These are phyloP conservation scores for Rhopilema esculentum DNA, from an alignment of 30 jellyfish, hydroid and myxozoan genomes.

Conservation along the genomic window DNA sequence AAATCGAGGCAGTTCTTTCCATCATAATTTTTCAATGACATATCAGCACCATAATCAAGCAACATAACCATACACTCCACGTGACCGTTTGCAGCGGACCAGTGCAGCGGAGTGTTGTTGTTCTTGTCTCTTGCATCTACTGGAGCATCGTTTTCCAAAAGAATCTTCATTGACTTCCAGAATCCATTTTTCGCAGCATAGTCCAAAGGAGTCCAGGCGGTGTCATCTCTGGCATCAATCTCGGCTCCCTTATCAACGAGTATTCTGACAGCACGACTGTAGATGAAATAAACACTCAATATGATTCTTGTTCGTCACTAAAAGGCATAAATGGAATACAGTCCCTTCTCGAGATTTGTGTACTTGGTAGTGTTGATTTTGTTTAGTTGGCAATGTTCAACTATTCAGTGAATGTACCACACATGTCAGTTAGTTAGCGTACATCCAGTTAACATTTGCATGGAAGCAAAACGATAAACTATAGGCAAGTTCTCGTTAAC, in stretches of 20 bases:
- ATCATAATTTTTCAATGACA: conserved; percentile 57
- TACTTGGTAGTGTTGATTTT: too few species aligned
- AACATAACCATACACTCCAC: conserved; percentile 75
- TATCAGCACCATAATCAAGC: conserved; percentile 89
- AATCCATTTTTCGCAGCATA: conserved; percentile 92
- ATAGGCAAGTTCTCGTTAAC: too few species aligned
- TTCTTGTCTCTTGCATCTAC: conserved; percentile 94
- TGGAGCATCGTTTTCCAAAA: conserved; percentile 92
- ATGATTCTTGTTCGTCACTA: too few species aligned
- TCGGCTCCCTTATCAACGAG: conserved; percentile 96
- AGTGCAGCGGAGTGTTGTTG: conserved; percentile 90
- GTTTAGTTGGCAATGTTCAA: too few species aligned
- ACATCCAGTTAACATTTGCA: too few species aligned
- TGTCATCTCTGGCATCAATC: conserved; percentile 94
- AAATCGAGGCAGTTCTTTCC: conserved; percentile 92
- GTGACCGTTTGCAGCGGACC: conserved; percentile 93
- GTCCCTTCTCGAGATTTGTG: too few species aligned
- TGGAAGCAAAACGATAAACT: too few species aligned
- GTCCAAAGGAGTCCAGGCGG: conserved; percentile 96
- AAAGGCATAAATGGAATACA: too few species aligned
- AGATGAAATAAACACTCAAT: too few species aligned
- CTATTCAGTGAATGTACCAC: too few species aligned
- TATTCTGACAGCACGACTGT: conserved; percentile 59
- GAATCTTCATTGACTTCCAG: conserved; percentile 67
- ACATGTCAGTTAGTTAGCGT: too few species aligned